Base-by-base conservation (phyloP, 2,888 invertebrate genomes). In the Xestia xanthographa region DNA sequence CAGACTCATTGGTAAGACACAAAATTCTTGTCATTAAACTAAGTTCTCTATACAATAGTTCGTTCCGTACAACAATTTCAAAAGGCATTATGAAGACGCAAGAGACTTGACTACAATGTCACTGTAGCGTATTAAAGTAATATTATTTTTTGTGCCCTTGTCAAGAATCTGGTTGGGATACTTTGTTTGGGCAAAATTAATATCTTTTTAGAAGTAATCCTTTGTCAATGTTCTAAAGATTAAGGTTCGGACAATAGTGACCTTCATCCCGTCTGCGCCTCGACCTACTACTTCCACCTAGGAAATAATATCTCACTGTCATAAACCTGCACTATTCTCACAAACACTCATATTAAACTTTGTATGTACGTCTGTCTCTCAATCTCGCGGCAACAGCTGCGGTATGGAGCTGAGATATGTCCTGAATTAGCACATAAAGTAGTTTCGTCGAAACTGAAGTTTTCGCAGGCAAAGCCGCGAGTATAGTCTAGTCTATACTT, bases 381-480 rank as follows among this genome's bases (percentile, higher is more conserved):
- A 68, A 60, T 66, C 68, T 60, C 34, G 22, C 8, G 43, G 43
- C 58, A 26, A 60, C 79, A 79, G 68, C 75, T 79, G 80, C 58
- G 48, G 43, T 26, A 53, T 11, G 5, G 45, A 60, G 45, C 50
- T 60, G n/a, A 5, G 11, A 65, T 58, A 68, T 68, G 66, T 75
- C 14, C 45, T 60, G 45, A 79, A 79, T 79, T 79, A 75, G 75
- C 79, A 79, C 80, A 69, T 79, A 79, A n/a, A 79, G 75, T 75
- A 79, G 66, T 79, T 79, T 22, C 53, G 17, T 17, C 58, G 41
- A 50, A 65, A 58, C 43, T 75, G n/a, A 34, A 58, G 41, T 65
- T 56, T 48, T 56, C 8, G 8, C 9, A 14, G 48, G 12, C 34
- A 34, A 20, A 26, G 14, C 22, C 26, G 45, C 20, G 14, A n/a